phyloP scores from a whole-genome alignment of 2,113 vertebrate species.

The Erythrolamprus reginae region DNA sequence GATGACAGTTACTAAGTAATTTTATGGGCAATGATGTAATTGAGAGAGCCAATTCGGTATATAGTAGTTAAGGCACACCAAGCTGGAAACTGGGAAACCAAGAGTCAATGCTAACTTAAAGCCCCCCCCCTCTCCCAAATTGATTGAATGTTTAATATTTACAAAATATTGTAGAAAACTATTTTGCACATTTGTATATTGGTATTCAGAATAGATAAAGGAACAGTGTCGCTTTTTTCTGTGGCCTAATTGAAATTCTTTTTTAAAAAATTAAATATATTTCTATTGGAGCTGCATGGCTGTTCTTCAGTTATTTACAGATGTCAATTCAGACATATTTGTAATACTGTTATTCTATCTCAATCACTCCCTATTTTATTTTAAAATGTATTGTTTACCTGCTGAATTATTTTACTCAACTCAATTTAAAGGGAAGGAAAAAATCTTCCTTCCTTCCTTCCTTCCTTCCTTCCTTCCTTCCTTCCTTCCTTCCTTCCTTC shows the following conservation, averaged over 20 bases:
- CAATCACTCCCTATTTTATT: neutral
- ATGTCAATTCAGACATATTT: neutral
- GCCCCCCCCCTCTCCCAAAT: neutral
- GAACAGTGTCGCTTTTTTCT: neutral
- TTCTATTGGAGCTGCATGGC: neutral
- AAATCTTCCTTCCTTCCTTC: too few species aligned
- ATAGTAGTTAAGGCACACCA: neutral
- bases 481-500: too few species aligned
- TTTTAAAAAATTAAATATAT: neutral
- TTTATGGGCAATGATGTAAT: neutral
- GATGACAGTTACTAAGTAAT: neutral
- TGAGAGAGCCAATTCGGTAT: neutral
- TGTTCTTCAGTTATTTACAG: neutral
- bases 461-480: too few species aligned
- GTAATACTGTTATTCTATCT: neutral
- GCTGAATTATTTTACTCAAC: neutral
- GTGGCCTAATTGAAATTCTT: neutral
- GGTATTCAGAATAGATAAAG: neutral
- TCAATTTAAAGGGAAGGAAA: neutral
- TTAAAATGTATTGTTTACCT: neutral
- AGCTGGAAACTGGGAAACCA: neutral
- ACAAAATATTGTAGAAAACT: neutral
- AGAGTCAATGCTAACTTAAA: neutral
- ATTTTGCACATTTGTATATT: neutral
- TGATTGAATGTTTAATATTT: neutral